Evolutionary conservation across 2,797 vertebrate species (phyloP), one percentile per base, ranked within the genome.

Genomic region (Peromyscus attwateri): DNA sequence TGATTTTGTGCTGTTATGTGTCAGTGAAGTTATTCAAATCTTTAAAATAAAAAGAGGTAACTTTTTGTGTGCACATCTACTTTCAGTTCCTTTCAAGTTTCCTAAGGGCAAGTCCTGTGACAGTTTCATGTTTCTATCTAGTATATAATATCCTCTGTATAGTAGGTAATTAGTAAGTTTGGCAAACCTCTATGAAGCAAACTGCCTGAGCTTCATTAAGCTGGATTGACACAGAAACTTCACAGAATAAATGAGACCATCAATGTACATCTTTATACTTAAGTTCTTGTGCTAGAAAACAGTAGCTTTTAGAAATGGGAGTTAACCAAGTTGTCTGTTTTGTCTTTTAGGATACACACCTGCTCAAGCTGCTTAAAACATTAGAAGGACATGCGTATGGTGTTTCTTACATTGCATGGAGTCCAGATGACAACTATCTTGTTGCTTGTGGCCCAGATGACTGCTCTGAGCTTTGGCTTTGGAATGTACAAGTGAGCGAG

Each of bases 401-500:
- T 4, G 99, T 99, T 91, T 99, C 99, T 75, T 99, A 99, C 75
- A 99, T 99, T 95, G 99, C 99, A 91, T 99, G 99, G 99, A 99
- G 99, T 98, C 99, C 99, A 0, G 99, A 99, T 85, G 99, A 99
- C 98, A 99, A 99, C 98, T 99, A 99, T 98, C 99, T 99, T 98
- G 99, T 99, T 96, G 99, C 99, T 96, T 99, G 99, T 97, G 99
- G 99, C 95, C 99, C 99, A 29, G 99, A 99, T 94, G 99, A 99
- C 99, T 99, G 99, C 99, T 99, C 99, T 60, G 99, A 99, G 98
- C 99, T 99, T 94, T 99, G 99, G 99, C 99, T 99, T 96, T 99
- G 99, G 99, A 99, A 99, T 97, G 99, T 99, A 98, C 99, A 99
- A 99, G 99, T 99, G 98, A 99, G 99, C 95, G 87, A 34, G 55